Evolutionary conservation across 2,797 vertebrate genomes (phyloP).

Genomic region (Aphelocoma californica): DNA sequence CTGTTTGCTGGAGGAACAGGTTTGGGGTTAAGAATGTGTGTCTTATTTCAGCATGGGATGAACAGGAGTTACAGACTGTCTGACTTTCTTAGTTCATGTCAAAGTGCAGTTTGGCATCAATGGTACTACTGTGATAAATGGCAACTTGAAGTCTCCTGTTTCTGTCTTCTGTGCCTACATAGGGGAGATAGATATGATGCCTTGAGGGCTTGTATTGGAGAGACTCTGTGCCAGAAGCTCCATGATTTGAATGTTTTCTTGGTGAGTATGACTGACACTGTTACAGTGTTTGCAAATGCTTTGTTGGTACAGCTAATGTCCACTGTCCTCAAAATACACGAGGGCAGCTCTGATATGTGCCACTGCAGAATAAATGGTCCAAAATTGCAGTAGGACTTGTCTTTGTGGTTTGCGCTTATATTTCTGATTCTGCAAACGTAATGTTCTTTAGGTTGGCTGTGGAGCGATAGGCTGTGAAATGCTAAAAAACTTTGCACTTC

Average conservation of each 20-base stretch:
- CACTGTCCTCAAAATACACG: neutral
- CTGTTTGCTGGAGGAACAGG: neutral
- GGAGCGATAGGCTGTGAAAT: slow-evolving; percentile 99
- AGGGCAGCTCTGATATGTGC: neutral
- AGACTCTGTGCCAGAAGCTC: slow-evolving; percentile 87
- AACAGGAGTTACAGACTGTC: neutral
- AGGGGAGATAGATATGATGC: slow-evolving; percentile 94
- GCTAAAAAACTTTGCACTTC: slow-evolving; percentile 96
- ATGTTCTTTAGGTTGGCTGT: slow-evolving; percentile 87
- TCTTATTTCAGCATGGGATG: neutral
- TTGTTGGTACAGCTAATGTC: neutral
- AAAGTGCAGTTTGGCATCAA: neutral
- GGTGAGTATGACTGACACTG: slow-evolving; percentile 76
- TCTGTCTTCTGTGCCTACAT: neutral
- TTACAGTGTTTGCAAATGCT: neutral
- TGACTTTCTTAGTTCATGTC: neutral
- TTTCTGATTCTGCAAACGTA: neutral
- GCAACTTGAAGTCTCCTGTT: neutral
- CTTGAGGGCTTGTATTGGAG: slow-evolving; percentile 90
- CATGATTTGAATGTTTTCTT: slow-evolving; percentile 91
- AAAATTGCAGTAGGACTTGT: neutral
- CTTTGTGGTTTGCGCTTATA: neutral
- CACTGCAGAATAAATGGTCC: neutral
- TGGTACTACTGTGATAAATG: neutral
- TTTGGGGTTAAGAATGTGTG: neutral